Evolutionary conservation across 2,888 invertebrate genomes (phyloP), one percentile per base, ranked within the genome.

Genomic region (Argyresthia goedartella): DNA sequence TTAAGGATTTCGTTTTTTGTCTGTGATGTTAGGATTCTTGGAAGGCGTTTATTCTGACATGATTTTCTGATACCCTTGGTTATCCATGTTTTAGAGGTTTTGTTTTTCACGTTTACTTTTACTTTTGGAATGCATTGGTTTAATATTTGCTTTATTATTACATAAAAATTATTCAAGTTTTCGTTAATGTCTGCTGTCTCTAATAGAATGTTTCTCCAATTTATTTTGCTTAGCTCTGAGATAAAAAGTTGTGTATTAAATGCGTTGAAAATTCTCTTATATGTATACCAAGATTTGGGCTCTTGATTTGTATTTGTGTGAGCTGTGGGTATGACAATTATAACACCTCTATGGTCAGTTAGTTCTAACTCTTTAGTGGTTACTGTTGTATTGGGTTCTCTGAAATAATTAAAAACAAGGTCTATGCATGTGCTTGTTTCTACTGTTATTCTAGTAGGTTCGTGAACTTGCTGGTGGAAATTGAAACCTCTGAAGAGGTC

Each of bases 251-350:
- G 9, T 39, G n/a, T n/a, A 39, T 39, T 39, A 2, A 3, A 11
- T 3, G 9, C 3, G n/a, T 39, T 9, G 8, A 11, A 39, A n/a
- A 6, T 39, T 39, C 39, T 39, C n/a, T 39, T 8, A 41, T 25
- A 63, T 66, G 82, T 84, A 79, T 1, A 80, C 81, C 65, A 66
- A 73, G 53, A 39, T 39, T 11, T 15, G 55, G 52, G 13, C 15
- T 48, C 14, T 34, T 15, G 1, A 9, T 25, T 9, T 35, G 9
- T 14, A 10, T 34, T 47, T 33, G 34, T 8, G 14, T 8, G 3
- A 25, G 25, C 25, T 25, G 25, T 43, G 13, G 14, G 43, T 43
- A 43, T 13, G 14, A 8, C 8, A 13, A 15, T 16, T 16, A 45
- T 9, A 4, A 55, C 43, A 11, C 54, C 57, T 43, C 52, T 55